Conservation (phyloP, 1,140 invertebrate genomes). For the Grapholita molesta region DNA sequence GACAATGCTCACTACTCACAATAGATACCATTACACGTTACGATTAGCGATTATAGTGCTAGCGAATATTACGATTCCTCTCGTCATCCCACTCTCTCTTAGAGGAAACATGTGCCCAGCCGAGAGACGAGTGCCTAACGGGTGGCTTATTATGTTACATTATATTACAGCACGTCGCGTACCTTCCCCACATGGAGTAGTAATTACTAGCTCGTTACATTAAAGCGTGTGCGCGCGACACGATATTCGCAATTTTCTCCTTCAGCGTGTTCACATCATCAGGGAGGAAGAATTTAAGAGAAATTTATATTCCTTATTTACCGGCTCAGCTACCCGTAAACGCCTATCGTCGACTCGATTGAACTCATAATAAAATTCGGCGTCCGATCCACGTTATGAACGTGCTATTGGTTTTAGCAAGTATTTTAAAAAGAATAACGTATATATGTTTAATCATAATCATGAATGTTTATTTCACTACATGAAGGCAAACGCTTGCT, state of each 20-base stretch:
- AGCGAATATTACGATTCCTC: neutral
- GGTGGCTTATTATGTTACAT: neutral
- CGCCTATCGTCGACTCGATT: conserved; percentile 29
- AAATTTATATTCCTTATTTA: conserved; percentile 46
- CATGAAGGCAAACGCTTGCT: too few relatives aligned
- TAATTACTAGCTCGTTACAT: conserved; percentile 23
- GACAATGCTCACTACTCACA: too few relatives aligned
- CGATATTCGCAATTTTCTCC: conserved; percentile 32
- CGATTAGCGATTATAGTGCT: neutral
- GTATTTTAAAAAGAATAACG: too few relatives aligned
- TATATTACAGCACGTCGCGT: neutral
- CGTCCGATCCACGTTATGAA: neutral
- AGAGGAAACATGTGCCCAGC: neutral
- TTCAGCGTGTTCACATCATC: conserved; percentile 28
- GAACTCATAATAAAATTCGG: conserved; percentile 35
- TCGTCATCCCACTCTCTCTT: neutral
- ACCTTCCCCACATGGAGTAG: neutral
- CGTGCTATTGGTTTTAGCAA: neutral
- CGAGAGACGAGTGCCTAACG: neutral
- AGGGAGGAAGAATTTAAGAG: conserved; percentile 38
- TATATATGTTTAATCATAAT: too few relatives aligned
- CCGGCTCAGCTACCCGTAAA: conserved; percentile 32
- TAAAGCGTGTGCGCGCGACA: conserved; percentile 15
- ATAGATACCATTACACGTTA: too few relatives aligned
- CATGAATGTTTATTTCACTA: too few relatives aligned